A percentile compares a stretch with the other conserved stretches of the same genome.
These are phyloP conservation scores for Anagrus nilaparvatae DNA, from an alignment of 1,140 invertebrate species.

Conservation along the genomic window DNA sequence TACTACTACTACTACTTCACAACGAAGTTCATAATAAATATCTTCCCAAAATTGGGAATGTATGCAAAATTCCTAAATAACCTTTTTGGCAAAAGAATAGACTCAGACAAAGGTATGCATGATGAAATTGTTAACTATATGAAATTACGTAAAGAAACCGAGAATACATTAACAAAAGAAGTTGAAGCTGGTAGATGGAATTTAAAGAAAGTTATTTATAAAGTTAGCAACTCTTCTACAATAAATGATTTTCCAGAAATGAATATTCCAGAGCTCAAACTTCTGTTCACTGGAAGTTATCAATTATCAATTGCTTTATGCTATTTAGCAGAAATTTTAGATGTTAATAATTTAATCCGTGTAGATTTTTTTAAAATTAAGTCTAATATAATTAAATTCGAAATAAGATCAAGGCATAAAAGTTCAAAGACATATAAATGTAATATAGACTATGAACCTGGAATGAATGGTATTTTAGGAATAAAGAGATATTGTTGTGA, in stretches of 20 bases:
- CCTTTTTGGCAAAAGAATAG: slow-evolving; percentile 15
- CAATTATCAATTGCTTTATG: slow-evolving; percentile 3
- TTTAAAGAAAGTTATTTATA: slow-evolving; percentile 11
- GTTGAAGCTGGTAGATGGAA: slow-evolving; percentile 15
- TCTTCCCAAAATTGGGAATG: too few species aligned
- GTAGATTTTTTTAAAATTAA: neutral
- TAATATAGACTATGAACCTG: slow-evolving; percentile 14
- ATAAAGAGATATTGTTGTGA: slow-evolving; percentile 13
- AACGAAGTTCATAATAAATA: too few species aligned
- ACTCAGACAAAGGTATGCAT: slow-evolving; percentile 12
- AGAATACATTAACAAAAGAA: slow-evolving; percentile 16
- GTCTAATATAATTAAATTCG: slow-evolving; percentile 11
- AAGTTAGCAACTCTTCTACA: slow-evolving; percentile 3
- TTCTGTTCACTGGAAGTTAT: slow-evolving; percentile 5
- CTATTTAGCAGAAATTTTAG: slow-evolving; percentile 3
- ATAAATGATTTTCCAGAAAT: slow-evolving; percentile 2
- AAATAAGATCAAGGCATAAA: slow-evolving; percentile 17
- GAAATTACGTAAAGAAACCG: neutral
- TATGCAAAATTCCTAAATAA: slow-evolving; percentile 16
- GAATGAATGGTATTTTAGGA: slow-evolving; percentile 6
- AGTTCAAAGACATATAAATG: slow-evolving; percentile 11
- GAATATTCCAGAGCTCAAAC: neutral
- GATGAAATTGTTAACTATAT: slow-evolving; percentile 14
- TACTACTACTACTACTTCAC: too few species aligned
- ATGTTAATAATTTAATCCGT: neutral